These are phyloP conservation scores for Macropus fuliginosus DNA, from an alignment of 2,797 vertebrate genomes.

Conservation along the genomic window DNA sequence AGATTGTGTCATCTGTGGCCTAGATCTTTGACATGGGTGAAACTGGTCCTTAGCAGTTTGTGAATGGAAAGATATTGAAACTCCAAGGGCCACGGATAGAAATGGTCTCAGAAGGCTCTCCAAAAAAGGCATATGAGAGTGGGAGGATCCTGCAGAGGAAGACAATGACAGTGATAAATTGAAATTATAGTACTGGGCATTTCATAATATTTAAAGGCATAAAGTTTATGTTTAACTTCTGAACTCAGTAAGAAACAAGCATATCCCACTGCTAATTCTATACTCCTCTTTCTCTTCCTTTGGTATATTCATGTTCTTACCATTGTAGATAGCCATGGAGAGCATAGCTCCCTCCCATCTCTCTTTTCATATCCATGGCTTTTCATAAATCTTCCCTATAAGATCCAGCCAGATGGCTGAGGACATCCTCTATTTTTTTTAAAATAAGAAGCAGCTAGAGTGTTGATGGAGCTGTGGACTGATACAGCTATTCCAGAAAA, in stretches of 20 bases:
- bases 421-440: neutral
- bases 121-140: neutral
- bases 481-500: too few relatives aligned
- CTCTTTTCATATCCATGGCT: neutral
- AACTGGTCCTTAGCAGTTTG: neutral
- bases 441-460: neutral
- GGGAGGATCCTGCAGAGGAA: neutral
- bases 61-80: neutral
- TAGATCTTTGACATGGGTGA: neutral
- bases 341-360: neutral
- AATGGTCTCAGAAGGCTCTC: neutral
- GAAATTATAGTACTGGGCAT: neutral
- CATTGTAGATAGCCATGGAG: neutral
- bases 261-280: neutral
- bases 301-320: neutral
- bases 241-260: neutral
- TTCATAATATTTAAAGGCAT: neutral
- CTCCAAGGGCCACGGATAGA: neutral
- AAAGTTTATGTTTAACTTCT: neutral
- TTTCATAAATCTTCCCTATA: neutral
- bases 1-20: neutral
- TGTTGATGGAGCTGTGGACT: neutral
- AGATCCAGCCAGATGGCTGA: neutral
- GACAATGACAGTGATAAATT: neutral
- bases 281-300: neutral